Base-by-base conservation (phyloP, 1,140 invertebrate genomes). In the Megalonaias nervosa region DNA sequence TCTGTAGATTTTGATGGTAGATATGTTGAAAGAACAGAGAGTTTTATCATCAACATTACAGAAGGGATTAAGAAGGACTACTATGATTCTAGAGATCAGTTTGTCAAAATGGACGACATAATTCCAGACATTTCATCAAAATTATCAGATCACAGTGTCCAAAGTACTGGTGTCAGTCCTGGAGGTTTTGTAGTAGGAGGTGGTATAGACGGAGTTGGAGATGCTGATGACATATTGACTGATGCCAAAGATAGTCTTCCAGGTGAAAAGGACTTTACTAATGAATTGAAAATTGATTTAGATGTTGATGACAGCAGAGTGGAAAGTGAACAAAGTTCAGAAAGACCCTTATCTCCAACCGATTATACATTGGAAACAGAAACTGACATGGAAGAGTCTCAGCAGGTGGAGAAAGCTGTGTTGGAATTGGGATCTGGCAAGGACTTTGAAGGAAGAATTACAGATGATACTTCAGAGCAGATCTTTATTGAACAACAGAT, bases 401-500 rank as follows among this genome's bases (percentile, higher is more conserved):
- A 67, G 75, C 23, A 38, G 65, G 58, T 60, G 38, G 57, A 11
- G 60, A 67, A 72, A 68, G 19, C 55, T 48, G 6, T 48, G 6
- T 48, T 48, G 38, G 75, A 81, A 71, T 57, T 67, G 38, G 73
- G 73, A 64, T 66, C 73, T 23, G 73, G 71, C 62, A 68, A 71
- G n/a, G 83, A 85, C 60, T 67, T 81, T 16, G 86, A 85, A 72
- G 86, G 86, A 59, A 84, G 84, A 75, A 81, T 88, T 14, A 81
- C 74, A 23, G 80, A 84, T 67, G 87, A 89, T 67, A 87, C 82
- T 19, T 85, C 86, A 3, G 84, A 88, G 58, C 86, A 87, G 61
- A 89, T 89, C 56, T 89, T 87, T 75, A 87, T 87, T 74, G 88
- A 89, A 75, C 84, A 89, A 74, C 73, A 69, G 48, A 84, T 86